phyloP scores from a whole-genome alignment of 2,113 vertebrate genomes.

The Empidonax alnorum region DNA sequence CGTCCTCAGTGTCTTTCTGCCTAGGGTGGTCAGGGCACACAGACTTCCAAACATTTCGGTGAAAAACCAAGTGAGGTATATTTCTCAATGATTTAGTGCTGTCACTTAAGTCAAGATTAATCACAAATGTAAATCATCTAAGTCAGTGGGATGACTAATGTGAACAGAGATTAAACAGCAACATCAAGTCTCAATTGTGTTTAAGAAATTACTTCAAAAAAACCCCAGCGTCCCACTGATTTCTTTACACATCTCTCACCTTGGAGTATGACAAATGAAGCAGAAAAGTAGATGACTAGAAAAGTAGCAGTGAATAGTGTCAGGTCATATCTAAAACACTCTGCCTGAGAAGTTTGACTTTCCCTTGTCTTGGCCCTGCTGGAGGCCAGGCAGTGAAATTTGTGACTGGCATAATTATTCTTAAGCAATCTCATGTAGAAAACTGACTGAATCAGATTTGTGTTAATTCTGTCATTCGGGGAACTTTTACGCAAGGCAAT shows the following conservation, averaged over 20 bases:
- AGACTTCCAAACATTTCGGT: not conserved
- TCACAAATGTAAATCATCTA: conserved; percentile 42
- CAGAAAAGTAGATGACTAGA: not conserved
- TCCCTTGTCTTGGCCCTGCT: not conserved
- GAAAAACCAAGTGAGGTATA: not conserved
- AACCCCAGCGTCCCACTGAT: not conserved
- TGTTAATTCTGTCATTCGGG: not conserved
- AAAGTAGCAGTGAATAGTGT: not conserved
- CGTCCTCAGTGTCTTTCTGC: not conserved
- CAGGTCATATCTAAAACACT: not conserved
- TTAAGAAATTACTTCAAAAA: conserved; percentile 19
- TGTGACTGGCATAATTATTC: not conserved
- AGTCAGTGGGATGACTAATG: conserved; percentile 35
- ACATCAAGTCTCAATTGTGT: not conserved
- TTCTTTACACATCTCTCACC: not conserved
- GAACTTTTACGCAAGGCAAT: not conserved
- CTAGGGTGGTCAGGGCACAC: not conserved
- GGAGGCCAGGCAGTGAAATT: not conserved
- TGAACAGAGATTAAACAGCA: conserved; percentile 46
- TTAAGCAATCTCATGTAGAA: conserved; percentile 1
- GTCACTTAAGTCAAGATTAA: conserved; percentile 20
- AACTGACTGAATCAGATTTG: not conserved
- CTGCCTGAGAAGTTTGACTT: not conserved
- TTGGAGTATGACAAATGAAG: not conserved
- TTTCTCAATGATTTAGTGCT: conserved; percentile 2